Conservation (phyloP, 2,888 invertebrate species). For the Gasteruption jaculator region DNA sequence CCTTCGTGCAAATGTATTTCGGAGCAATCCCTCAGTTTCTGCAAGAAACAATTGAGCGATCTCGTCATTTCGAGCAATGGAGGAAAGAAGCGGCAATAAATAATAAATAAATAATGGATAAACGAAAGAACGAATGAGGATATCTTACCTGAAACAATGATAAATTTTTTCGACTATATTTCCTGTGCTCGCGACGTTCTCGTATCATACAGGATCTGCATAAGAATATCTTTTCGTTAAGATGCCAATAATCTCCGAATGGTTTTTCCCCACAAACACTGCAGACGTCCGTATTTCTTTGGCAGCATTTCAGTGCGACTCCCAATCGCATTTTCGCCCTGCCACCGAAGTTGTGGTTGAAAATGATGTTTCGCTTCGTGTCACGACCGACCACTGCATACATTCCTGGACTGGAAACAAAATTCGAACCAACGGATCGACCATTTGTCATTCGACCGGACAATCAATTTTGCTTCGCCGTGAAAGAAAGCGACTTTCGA, state of each 20-base stretch:
- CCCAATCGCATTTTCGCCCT: constrained; percentile 46
- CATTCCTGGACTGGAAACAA: constrained; percentile 38
- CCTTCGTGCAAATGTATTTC: constrained; percentile 41
- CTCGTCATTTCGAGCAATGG: too few species aligned
- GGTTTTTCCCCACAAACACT: constrained; percentile 48
- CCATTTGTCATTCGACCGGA: too few species aligned
- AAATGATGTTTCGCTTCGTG: constrained; percentile 37
- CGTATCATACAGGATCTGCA: constrained; percentile 52
- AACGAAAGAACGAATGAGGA: neutral
- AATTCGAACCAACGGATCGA: too few species aligned
- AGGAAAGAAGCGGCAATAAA: too few species aligned
- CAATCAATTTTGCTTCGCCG: too few species aligned
- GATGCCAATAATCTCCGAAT: constrained; percentile 55
- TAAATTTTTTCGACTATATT: constrained; percentile 27
- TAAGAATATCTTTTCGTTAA: constrained; percentile 43
- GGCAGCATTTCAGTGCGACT: constrained; percentile 51
- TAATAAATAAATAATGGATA: neutral
- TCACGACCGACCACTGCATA: constrained; percentile 27
- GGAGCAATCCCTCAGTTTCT: constrained; percentile 45
- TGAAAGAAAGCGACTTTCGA: too few species aligned
- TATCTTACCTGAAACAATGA: constrained; percentile 20
- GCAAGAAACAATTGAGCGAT: constrained; percentile 14
- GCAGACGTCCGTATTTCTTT: constrained; percentile 48
- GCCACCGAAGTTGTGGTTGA: constrained; percentile 51
- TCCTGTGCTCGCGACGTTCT: constrained; percentile 35